phyloP scores from a whole-genome alignment of 2,888 invertebrate species.

The Papilio protenor region DNA sequence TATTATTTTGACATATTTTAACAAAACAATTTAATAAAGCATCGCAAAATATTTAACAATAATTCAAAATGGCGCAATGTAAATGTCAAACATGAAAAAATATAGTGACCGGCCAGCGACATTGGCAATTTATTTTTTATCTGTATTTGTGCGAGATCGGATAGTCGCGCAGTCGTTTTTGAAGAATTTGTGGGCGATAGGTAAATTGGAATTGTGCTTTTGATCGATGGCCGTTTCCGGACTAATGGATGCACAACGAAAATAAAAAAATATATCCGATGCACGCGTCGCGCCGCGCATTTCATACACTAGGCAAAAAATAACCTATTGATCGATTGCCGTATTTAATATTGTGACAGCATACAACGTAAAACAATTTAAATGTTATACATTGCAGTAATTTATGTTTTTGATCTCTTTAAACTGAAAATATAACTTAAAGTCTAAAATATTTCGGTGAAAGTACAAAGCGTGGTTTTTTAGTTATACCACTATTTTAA shows the following conservation, averaged over 20 bases:
- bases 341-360: constrained; percentile 31
- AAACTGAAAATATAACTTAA: no score
- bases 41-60: background rate
- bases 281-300: constrained; percentile 59
- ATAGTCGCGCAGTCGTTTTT: constrained; percentile 63
- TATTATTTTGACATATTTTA: background rate
- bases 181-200: constrained; percentile 80
- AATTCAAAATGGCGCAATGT: constrained; percentile 23
- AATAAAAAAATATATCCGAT: constrained; percentile 56
- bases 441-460: no score
- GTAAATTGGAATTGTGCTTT: constrained; percentile 80
- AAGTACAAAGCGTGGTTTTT: no score
- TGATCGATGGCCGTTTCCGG: constrained; percentile 66
- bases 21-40: background rate
- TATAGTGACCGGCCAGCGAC: constrained; percentile 42
- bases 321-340: constrained; percentile 55
- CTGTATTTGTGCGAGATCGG: constrained; percentile 63
- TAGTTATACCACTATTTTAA: no score
- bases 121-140: constrained; percentile 67
- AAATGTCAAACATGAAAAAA: constrained; percentile 50
- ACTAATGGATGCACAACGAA: constrained; percentile 62
- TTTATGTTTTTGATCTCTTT: background rate
- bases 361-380: background rate
- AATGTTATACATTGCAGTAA: background rate
- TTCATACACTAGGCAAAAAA: constrained; percentile 60